These are phyloP conservation scores for Ianthella basta DNA, from an alignment of 37 sponge, comb jelly and placozoan genomes.

Conservation along the genomic window DNA sequence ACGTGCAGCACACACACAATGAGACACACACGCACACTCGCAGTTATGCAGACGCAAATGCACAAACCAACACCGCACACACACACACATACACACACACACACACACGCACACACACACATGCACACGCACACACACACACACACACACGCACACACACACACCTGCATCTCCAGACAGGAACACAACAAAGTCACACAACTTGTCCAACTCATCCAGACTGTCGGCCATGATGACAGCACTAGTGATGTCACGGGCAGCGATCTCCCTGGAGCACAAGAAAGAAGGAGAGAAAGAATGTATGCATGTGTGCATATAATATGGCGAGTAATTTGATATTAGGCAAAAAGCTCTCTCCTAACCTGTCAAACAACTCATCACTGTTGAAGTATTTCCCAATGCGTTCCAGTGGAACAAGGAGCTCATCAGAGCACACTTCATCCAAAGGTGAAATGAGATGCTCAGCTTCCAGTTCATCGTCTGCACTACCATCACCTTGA, in stretches of 20 bases:
- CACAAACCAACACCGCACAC: not conserved
- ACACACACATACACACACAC: too few species aligned
- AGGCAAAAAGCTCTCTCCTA: too few species aligned
- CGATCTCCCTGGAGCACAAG: not conserved
- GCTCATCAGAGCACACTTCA: constrained; percentile 51
- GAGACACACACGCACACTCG: constrained; percentile 20
- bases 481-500: not conserved
- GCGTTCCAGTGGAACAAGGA: constrained; percentile 50
- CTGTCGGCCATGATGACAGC: constrained; percentile 22
- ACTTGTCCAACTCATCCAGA: not conserved
- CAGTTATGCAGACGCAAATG: not conserved
- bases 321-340: too few species aligned
- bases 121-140: too few species aligned
- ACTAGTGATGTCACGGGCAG: constrained; percentile 12
- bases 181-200: constrained; percentile 26
- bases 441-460: constrained; percentile 45
- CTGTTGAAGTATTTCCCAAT: constrained; percentile 61
- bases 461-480: constrained; percentile 25
- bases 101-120: too few species aligned
- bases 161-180: constrained; percentile 5
- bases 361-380: constrained; percentile 66
- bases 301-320: too few species aligned
- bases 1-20: constrained; percentile 38
- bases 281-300: not conserved
- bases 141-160: too few species aligned